phyloP scores from a whole-genome alignment of 2,113 vertebrate species.

The Odocoileus hemionus region DNA sequence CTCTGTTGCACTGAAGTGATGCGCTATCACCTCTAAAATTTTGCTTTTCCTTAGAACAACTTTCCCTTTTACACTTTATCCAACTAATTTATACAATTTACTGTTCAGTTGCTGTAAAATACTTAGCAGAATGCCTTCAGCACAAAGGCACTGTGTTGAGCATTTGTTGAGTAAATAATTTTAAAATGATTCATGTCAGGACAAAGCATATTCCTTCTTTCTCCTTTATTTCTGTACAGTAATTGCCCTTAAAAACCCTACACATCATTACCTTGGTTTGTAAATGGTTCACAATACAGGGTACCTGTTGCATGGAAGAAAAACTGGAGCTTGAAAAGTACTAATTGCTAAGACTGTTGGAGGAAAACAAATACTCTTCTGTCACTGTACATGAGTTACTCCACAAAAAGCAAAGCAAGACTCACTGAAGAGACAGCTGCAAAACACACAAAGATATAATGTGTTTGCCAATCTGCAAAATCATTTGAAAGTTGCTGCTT shows the following conservation, averaged over 20 bases:
- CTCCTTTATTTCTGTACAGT: neutral
- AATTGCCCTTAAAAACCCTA: neutral
- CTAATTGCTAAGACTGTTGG: conserved; percentile 60
- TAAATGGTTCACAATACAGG: conserved; percentile 24
- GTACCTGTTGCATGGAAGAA: conserved; percentile 34
- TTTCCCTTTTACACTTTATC: neutral
- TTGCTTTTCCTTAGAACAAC: neutral
- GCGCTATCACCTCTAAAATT: neutral
- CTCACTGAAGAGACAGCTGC: conserved; percentile 67
- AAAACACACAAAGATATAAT: conserved; percentile 69
- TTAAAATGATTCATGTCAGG: neutral
- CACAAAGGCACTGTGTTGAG: neutral
- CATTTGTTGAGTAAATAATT: conserved; percentile 24
- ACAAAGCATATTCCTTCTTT: neutral
- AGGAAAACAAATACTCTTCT: conserved; percentile 68
- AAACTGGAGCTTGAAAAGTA: conserved; percentile 39
- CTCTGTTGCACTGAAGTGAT: neutral
- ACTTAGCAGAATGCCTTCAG: neutral
- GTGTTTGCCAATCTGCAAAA: conserved; percentile 73
- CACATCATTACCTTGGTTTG: conserved; percentile 17
- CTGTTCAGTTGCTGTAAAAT: neutral
- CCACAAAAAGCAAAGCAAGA: conserved; percentile 47
- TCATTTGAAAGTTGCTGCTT: conserved; percentile 70
- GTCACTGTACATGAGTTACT: conserved; percentile 59
- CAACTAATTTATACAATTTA: neutral